These are phyloP conservation scores for Seladonia tumulorum DNA, from an alignment of 2,888 invertebrate species.

Conservation along the genomic window DNA sequence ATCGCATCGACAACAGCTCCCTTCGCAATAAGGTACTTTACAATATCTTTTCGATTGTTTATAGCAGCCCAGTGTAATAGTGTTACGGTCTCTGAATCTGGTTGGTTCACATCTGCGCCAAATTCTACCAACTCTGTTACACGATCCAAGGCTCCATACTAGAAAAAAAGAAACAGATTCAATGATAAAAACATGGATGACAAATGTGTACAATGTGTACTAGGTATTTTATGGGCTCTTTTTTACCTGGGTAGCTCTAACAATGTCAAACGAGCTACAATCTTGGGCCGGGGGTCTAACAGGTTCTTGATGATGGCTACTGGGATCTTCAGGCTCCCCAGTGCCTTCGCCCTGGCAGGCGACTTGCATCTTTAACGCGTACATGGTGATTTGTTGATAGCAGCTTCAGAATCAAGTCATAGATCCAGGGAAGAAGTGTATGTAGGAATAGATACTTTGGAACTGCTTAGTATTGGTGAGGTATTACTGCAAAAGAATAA, in stretches of 20 bases:
- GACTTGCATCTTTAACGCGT: conserved; percentile 81
- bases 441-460: conserved; percentile 15
- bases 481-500: conserved; percentile 47
- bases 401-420: conserved; percentile 28
- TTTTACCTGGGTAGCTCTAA: conserved; percentile 95
- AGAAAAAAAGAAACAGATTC: conserved; percentile 20
- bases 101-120: conserved; percentile 97
- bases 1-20: conserved; percentile 96
- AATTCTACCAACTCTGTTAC: conserved; percentile 95
- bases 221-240: not conserved
- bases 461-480: conserved; percentile 12
- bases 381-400: conserved; percentile 74
- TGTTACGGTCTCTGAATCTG: conserved; percentile 97
- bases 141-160: conserved; percentile 95
- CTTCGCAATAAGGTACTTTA: conserved; percentile 93
- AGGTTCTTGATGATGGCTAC: conserved; percentile 78
- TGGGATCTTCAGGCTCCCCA: conserved; percentile 78
- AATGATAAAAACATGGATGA: conserved; percentile 9
- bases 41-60: conserved; percentile 97
- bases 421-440: conserved; percentile 11
- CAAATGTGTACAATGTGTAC: not conserved
- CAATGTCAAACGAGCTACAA: conserved; percentile 95
- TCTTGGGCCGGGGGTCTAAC: conserved; percentile 84
- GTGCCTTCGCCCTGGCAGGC: conserved; percentile 82
- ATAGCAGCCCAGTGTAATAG: conserved; percentile 99